A percentile compares a stretch with the other conserved stretches of the same genome.
Conservation (phyloP, 2,888 invertebrate genomes). For the Ormyrus nitidulus region DNA sequence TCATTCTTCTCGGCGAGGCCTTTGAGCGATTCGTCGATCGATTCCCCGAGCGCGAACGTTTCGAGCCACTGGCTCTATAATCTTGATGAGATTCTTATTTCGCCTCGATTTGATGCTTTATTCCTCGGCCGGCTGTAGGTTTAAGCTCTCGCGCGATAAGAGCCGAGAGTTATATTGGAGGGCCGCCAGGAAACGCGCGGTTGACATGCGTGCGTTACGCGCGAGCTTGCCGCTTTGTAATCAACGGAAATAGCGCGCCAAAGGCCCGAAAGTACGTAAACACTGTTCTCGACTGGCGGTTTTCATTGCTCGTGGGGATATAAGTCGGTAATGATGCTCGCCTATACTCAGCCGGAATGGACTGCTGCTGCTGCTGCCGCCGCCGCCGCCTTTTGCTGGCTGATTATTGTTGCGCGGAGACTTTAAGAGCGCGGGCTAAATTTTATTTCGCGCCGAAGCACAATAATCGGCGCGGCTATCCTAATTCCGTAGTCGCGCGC, state of each 20-base stretch:
- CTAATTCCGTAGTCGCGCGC: too few relatives aligned
- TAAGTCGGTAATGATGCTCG: too few relatives aligned
- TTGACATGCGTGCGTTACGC: slow-evolving; percentile 4
- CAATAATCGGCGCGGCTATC: too few relatives aligned
- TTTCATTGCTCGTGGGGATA: background rate
- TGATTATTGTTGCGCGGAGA: background rate
- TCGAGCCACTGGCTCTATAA: background rate
- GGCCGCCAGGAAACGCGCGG: slow-evolving; percentile 13
- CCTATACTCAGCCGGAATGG: too few relatives aligned
- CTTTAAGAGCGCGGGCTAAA: background rate
- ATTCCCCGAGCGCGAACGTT: background rate
- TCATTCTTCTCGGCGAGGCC: background rate
- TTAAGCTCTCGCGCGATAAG: slow-evolving; percentile 19
- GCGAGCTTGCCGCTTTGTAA: slow-evolving; percentile 7
- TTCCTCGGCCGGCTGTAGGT: background rate
- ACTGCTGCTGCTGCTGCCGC: background rate
- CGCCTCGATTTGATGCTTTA: background rate
- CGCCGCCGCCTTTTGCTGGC: background rate
- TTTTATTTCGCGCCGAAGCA: too few relatives aligned
- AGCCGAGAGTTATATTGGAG: slow-evolving; percentile 20
- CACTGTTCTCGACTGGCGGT: background rate
- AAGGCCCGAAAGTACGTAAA: slow-evolving; percentile 11
- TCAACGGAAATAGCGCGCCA: slow-evolving; percentile 39
- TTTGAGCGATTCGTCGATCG: slow-evolving; percentile 36
- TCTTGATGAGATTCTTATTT: slow-evolving; percentile 38